Conservation (phyloP, 2,888 invertebrate species). For the Blomia tropicalis region DNA sequence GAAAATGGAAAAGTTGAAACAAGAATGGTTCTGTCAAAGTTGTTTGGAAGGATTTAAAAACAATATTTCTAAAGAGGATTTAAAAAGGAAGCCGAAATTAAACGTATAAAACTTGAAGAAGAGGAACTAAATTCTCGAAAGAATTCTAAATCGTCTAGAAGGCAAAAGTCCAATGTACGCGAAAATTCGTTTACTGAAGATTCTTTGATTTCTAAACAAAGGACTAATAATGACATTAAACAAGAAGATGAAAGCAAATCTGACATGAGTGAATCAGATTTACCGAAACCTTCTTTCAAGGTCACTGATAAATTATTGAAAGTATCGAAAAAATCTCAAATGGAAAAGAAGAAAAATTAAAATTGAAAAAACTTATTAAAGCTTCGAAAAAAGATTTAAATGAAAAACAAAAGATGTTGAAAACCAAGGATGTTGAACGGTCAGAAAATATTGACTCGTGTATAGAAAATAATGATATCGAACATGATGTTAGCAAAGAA, state of each 20-base stretch:
- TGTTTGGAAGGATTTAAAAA: slow-evolving; percentile 5
- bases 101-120: slow-evolving; percentile 8
- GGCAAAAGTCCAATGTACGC: background rate
- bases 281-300: background rate
- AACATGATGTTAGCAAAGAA: background rate
- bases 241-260: background rate
- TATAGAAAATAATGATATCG: background rate
- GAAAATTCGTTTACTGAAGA: background rate
- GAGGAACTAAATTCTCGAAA: slow-evolving; percentile 7
- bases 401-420: slow-evolving; percentile 14
- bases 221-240: no score
- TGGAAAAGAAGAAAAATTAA: slow-evolving; percentile 11
- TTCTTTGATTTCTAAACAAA: no score
- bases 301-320: background rate
- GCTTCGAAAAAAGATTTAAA: slow-evolving; percentile 22
- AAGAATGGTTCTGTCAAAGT: slow-evolving; percentile 17
- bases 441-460: background rate
- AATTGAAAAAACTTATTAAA: slow-evolving; percentile 23
- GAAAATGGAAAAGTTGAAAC: slow-evolving; percentile 14
- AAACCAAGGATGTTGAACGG: background rate
- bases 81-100: slow-evolving; percentile 12
- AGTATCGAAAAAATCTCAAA: background rate
- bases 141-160: background rate
- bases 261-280: background rate
- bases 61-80: background rate